Evolutionary conservation across 2,797 vertebrate species (phyloP).

Genomic region (Hybognathus amarus): DNA sequence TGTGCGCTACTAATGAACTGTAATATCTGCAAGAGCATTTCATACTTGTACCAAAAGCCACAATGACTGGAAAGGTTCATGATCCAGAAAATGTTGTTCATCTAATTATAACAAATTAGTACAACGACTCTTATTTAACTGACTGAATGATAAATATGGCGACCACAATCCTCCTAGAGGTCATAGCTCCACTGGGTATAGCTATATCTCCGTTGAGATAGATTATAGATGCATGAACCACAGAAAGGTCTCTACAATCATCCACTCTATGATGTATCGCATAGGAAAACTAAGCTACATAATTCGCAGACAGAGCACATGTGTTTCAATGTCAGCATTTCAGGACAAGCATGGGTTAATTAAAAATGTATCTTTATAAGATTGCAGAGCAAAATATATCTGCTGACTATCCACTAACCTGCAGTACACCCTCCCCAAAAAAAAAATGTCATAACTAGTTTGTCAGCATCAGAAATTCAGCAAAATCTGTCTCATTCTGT

Average conservation of each 20-base stretch:
- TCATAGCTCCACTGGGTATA: background rate
- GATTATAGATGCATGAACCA: background rate
- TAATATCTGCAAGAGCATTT: constrained; percentile 28
- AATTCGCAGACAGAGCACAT: constrained; percentile 30
- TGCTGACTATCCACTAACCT: constrained; percentile 34
- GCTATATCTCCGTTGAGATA: constrained; percentile 13
- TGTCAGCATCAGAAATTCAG: constrained; percentile 27
- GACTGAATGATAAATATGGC: background rate
- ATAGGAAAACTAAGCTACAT: background rate
- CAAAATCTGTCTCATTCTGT: constrained; percentile 12
- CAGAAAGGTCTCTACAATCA: background rate
- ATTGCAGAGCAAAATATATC: background rate
- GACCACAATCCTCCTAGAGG: background rate
- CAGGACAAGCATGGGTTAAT: background rate
- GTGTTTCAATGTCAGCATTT: constrained; percentile 14
- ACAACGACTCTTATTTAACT: background rate
- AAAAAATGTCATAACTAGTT: background rate
- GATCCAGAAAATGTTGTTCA: background rate
- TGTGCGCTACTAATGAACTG: constrained; percentile 1
- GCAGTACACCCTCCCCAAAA: constrained; percentile 24
- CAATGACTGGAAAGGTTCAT: background rate
- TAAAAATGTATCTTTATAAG: constrained; percentile 8
- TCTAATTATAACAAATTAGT: constrained; percentile 4
- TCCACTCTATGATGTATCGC: background rate
- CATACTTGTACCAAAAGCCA: background rate